Conservation (phyloP, 2,113 vertebrate species). For the Pteruthius melanotis region DNA sequence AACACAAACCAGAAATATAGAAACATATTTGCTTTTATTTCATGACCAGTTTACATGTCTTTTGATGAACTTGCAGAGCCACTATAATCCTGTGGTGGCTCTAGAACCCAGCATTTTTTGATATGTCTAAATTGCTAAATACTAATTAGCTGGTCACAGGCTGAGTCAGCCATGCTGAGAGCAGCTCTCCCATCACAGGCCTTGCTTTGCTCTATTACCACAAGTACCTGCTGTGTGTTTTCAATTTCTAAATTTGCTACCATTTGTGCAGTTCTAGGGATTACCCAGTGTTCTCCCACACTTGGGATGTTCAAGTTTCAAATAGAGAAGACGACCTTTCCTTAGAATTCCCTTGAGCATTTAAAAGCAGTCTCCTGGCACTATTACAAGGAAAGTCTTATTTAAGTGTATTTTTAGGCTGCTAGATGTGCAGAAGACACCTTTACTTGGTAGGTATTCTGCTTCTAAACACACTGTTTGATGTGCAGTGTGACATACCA, state of each 20-base stretch:
- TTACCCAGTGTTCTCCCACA: background rate
- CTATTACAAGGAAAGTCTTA: background rate
- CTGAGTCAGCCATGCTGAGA: background rate
- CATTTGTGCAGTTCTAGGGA: background rate
- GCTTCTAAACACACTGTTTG: background rate
- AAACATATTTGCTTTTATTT: background rate
- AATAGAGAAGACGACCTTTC: background rate
- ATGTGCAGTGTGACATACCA: background rate
- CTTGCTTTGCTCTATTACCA: background rate
- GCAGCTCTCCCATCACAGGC: background rate
- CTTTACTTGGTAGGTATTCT: background rate
- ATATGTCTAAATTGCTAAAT: background rate
- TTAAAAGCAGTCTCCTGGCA: background rate
- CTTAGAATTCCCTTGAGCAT: background rate
- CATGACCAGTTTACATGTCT: background rate
- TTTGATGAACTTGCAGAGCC: background rate
- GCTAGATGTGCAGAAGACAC: background rate
- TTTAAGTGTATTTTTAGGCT: background rate
- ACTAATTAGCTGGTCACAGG: background rate
- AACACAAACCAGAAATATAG: background rate
- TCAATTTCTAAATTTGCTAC: background rate
- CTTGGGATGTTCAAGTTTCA: background rate
- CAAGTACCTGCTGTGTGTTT: background rate
- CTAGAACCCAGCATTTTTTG: background rate
- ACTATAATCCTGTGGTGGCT: background rate